A percentile compares a stretch with the other conserved stretches of the same genome.
Evolutionary conservation across 37 sponge, comb jelly and placozoan genomes (phyloP).

Genomic region (Haliclona indistincta): DNA sequence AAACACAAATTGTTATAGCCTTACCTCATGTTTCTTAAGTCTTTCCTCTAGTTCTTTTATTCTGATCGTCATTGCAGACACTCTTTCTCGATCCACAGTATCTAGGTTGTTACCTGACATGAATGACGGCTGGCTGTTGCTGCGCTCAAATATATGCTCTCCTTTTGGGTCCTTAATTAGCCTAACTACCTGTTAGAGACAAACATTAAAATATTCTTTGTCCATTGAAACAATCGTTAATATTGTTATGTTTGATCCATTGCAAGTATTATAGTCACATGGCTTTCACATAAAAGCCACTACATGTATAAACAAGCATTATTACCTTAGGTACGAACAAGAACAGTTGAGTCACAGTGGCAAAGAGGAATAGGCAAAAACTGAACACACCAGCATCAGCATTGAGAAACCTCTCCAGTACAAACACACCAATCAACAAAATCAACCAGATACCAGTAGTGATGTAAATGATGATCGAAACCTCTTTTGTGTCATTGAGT

Average conservation of each 20-base stretch:
- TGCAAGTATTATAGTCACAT: background rate
- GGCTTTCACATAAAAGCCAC: background rate
- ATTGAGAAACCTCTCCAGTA: background rate
- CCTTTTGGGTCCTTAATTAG: constrained; percentile 60
- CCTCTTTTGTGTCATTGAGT: background rate
- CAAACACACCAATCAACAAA: background rate
- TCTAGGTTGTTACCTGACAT: background rate
- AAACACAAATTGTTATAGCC: too few relatives aligned
- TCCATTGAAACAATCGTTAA: background rate
- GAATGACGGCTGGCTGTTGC: background rate
- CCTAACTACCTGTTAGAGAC: constrained; percentile 31
- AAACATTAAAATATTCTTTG: background rate
- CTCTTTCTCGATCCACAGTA: background rate
- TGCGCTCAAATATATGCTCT: constrained; percentile 53
- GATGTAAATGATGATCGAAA: background rate
- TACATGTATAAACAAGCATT: background rate
- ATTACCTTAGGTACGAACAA: constrained; percentile 11
- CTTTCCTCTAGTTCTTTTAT: constrained; percentile 33
- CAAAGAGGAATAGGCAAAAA: background rate
- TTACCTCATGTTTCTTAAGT: constrained; percentile 51
- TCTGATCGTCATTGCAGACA: background rate
- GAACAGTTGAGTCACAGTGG: background rate
- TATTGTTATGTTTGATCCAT: background rate
- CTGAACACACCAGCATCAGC: constrained; percentile 12
- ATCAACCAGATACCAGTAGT: background rate